A percentile compares a stretch with the other conserved stretches of the same genome.
These are phyloP conservation scores for Tenebrosternarchus preto DNA, from an alignment of 2,113 vertebrate genomes.

Conservation along the genomic window DNA sequence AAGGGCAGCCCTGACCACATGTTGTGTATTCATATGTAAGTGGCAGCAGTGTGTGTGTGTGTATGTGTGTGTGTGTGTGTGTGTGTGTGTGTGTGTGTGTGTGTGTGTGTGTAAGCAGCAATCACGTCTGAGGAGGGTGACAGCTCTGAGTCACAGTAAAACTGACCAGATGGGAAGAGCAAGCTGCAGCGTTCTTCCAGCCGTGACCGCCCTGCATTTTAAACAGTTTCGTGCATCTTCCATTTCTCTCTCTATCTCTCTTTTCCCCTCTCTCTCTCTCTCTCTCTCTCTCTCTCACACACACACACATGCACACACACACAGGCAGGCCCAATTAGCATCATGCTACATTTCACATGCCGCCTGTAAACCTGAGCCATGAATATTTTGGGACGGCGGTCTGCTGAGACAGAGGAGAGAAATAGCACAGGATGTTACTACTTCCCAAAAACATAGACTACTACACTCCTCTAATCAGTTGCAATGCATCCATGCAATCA, in stretches of 20 bases:
- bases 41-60: neutral
- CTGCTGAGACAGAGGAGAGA: constrained; percentile 25
- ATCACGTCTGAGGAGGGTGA: constrained; percentile 51
- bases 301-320: constrained; percentile 20
- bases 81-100: neutral
- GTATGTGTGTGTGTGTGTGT: constrained; percentile 21
- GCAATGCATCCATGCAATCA: neutral
- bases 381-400: constrained; percentile 53
- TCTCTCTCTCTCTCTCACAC: constrained; percentile 27
- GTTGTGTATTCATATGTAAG: constrained; percentile 1
- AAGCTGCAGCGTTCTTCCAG: constrained; percentile 62
- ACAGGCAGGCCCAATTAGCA: constrained; percentile 52
- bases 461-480: constrained; percentile 15
- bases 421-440: constrained; percentile 21
- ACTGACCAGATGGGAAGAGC: constrained; percentile 70
- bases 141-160: constrained; percentile 65
- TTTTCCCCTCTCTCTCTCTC: constrained; percentile 63
- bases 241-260: constrained; percentile 52
- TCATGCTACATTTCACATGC: constrained; percentile 51
- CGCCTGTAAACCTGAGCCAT: constrained; percentile 56
- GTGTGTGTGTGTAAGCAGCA: constrained; percentile 31
- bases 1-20: constrained; percentile 1
- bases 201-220: constrained; percentile 70
- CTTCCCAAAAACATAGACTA: constrained; percentile 33
- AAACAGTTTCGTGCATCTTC: constrained; percentile 65